Percentiles rank a stretch among this genome's conserved stretches.
These are phyloP conservation scores for Myiotriccus ornatus DNA, from an alignment of 2,797 vertebrate genomes.

Conservation along the genomic window DNA sequence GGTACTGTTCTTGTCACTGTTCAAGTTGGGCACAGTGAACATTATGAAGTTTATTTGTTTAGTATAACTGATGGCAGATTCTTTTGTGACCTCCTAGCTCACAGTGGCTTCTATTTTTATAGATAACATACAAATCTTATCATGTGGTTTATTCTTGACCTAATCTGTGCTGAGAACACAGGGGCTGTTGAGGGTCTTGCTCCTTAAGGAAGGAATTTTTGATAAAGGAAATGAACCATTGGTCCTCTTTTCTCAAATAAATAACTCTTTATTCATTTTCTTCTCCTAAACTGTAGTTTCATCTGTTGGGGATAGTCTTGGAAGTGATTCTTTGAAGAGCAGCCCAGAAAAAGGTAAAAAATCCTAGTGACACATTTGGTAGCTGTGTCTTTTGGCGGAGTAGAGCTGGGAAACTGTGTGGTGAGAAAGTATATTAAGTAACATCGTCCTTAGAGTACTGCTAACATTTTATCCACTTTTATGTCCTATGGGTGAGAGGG, in stretches of 20 bases:
- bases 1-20: not conserved
- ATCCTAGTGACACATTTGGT: not conserved
- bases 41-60: not conserved
- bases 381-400: not conserved
- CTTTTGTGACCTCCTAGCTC: not conserved
- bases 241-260: not conserved
- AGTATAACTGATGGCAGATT: not conserved
- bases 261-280: not conserved
- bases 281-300: conserved; percentile 75
- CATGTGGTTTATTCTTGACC: not conserved
- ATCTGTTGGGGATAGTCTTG: conserved; percentile 74
- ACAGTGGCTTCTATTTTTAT: not conserved
- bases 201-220: not conserved
- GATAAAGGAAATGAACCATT: not conserved
- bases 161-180: not conserved
- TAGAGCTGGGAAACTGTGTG: not conserved
- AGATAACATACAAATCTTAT: not conserved
- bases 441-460: accelerated
- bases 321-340: conserved; percentile 82
- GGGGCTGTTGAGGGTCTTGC: not conserved
- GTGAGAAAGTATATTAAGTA: not conserved
- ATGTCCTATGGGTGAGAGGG: accelerated
- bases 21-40: accelerated
- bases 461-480: not conserved
- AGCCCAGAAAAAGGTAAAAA: conserved; percentile 90